Percentiles rank a stretch among this genome's conserved stretches.
Evolutionary conservation across 1,140 invertebrate species (phyloP).

Genomic region (Lepidurus packardi): DNA sequence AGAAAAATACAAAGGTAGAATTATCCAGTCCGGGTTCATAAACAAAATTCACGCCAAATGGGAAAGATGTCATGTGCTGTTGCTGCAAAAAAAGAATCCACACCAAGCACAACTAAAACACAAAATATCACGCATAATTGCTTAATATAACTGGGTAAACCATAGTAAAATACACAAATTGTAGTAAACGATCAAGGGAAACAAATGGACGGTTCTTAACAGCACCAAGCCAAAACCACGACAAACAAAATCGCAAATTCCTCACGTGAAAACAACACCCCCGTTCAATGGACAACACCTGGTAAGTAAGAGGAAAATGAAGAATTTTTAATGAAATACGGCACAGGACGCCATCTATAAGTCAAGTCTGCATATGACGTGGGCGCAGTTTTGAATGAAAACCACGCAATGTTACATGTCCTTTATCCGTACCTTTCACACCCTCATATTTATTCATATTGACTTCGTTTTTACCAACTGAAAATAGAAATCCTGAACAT

Average conservation of each 20-base stretch:
- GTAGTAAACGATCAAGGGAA: not conserved
- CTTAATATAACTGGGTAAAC: not conserved
- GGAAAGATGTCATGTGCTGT: not conserved
- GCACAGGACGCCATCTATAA: not conserved
- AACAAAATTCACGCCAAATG: not conserved
- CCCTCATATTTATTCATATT: no score
- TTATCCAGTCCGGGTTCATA: not conserved
- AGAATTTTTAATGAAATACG: not conserved
- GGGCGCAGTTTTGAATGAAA: no score
- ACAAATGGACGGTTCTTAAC: not conserved
- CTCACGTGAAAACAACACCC: constrained; percentile 10
- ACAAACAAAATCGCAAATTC: not conserved
- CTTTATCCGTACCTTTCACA: no score
- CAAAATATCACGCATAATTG: not conserved
- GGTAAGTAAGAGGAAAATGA: not conserved
- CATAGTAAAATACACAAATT: not conserved
- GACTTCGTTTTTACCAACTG: no score
- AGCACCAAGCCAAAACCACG: constrained; percentile 7
- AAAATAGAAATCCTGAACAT: no score
- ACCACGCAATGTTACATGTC: no score
- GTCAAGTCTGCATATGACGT: not conserved
- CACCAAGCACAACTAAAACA: not conserved
- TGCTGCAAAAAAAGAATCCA: not conserved
- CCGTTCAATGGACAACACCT: not conserved
- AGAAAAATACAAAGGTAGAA: not conserved